Evolutionary conservation across 1,140 invertebrate species (phyloP), one percentile per base, ranked within the genome.

Genomic region (Saccostrea glomerata): DNA sequence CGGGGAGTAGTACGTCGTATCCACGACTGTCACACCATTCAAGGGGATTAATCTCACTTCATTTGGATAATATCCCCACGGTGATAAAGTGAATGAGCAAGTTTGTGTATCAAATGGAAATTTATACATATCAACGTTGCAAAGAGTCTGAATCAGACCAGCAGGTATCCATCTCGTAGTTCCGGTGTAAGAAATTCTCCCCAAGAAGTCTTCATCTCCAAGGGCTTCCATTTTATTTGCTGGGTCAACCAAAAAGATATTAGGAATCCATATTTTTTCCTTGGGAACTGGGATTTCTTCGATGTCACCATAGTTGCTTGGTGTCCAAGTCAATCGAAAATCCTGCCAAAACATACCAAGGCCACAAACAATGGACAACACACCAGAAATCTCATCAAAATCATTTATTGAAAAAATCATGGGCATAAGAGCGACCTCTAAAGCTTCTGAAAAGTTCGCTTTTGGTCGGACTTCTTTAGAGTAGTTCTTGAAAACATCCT

Each of bases 21-120:
- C 83, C 23, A 58, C 54, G 11, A 2, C 25, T 23, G 83, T 25
- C 25, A 30, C 13, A n/a, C 25, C 30, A 9, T 84, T 23, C 17
- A 25, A 30, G 0, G 54, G 40, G 4, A 56, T 9, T 47, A 77
- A 30, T 30, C 13, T 77, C 9, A 25, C 70, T 30, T 84, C 83
- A n/a, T 11, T 13, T 84, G 47, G 40, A 13, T 23, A 30, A 84
- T 84, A 84, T 15, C 83, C 83, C 54, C 54, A 84, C 9, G 30
- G 12, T 23, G 56, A 12, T 55, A 84, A 23, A 9, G n/a, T 84
- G 7, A 84, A 56, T 9, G 54, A 20, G 30, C 83, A 84, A 7
- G 23, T 23, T 30, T 84, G 83, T 30, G 83, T 84, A 54, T 84
- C 83, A 25, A 84, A 84, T 4, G 83, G 83, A 25, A 84, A 84